Base-by-base conservation (phyloP, 1,140 invertebrate genomes). In the Berghia stephanieae region DNA sequence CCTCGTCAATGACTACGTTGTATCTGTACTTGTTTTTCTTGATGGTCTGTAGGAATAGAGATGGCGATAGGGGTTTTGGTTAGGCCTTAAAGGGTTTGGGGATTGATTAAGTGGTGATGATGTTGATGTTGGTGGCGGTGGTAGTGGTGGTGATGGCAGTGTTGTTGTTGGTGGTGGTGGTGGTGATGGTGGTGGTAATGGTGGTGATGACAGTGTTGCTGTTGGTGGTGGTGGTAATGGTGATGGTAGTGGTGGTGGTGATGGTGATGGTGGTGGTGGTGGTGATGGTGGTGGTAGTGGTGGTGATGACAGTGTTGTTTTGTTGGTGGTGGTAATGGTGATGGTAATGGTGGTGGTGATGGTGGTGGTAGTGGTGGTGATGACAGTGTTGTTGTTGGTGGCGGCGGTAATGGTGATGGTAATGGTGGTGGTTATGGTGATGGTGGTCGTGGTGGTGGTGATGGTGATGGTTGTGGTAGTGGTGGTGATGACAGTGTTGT, bases 1-100 rank as follows among this genome's bases (percentile, higher is more conserved):
- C 82, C 79, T 92, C 91, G n/a, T 88, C 83, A 4, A 92, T 75
- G 0, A 92, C 76, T 16, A 89, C 63, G 68, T 88, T 87, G 79
- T 91, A 91, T 27, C 91, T 84, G 78, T 91, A 90, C 38, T 87
- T 83, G 49, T 84, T 80, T 46, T 85, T 86, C 78, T 82, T 84
- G 0, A 77, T 79, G 38, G 72, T 78, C 87, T 89, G 81, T 69
- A 34, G 6, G 6, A 34, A 42, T 13, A 8, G 38, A 69, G 31
- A 24, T 69, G 27, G 6, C 16, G 16, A 69, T 36, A 38, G 67
- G 13, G 27, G 16, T 40, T 31, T 42, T n/a, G n/a, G n/a, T n/a
- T n/a, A n/a, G n/a, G n/a, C n/a, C n/a, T n/a, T n/a, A n/a, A n/a
- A n/a, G n/a, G n/a, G n/a, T n/a, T n/a, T n/a, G n/a, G n/a, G n/a